Evolutionary conservation across 2,797 vertebrate species (phyloP), one percentile per base, ranked within the genome.

Genomic region (Sarcophilus harrisii): DNA sequence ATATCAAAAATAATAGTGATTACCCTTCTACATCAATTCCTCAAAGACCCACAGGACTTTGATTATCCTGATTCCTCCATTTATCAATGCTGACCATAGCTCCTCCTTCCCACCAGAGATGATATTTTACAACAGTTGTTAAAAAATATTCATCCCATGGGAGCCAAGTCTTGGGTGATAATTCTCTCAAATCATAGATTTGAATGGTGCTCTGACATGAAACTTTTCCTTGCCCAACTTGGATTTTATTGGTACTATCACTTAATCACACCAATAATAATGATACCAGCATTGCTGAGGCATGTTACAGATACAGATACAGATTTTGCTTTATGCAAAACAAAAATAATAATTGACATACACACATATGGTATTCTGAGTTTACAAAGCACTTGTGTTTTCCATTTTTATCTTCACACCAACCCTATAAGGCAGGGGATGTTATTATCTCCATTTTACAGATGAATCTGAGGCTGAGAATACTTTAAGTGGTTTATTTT

Each of bases 251-350:
- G 66, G n/a, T 38, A n/a, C 14, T 13, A 18, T 73, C 66, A 21
- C 66, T 73, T n/a, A 21, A 73, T n/a, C 16, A 0, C 32, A 38
- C 5, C 14, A 18, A 73, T n/a, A 73, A 18, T 5, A 16, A 32
- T 21, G 6, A 66, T 14, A 12, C 4, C 16, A 13, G 13, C 32
- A 32, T 1, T 13, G 4, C 29, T 32, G 32, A 1, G 1, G 0
- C 32, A 18, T 0, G 4, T 5, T n/a, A 73, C 5, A 18, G 16
- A 32, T 73, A 18, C 62, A n/a, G n/a, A n/a, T n/a, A n/a, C n/a
- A n/a, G n/a, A n/a, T n/a, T n/a, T n/a, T 73, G 32, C 62, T 73
- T 16, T n/a, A n/a, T 0, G 4, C 62, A n/a, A 5, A 18, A n/a
- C 13, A 18, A n/a, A 16, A 32, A 38, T 14, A 38, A 38, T 62